phyloP scores from a whole-genome alignment of 1,140 invertebrate species.

The Phocides pigmalion region DNA sequence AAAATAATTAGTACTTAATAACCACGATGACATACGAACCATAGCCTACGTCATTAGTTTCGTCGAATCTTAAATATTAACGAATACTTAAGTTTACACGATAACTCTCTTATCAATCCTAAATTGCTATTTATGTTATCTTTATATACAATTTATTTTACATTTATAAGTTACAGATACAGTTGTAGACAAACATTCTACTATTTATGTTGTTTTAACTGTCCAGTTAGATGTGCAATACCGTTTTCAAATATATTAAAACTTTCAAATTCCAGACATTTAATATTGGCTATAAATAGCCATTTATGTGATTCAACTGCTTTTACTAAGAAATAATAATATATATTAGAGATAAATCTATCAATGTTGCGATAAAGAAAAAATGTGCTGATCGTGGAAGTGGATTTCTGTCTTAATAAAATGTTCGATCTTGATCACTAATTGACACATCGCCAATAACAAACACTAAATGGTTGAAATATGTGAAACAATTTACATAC shows the following conservation, averaged over 20 bases:
- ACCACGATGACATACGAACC: too few relatives aligned
- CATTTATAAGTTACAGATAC: neutral
- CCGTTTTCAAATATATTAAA: slow-evolving; percentile 1
- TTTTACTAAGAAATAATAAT: neutral
- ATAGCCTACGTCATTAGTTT: neutral
- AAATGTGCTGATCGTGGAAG: too few relatives aligned
- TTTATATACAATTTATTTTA: neutral
- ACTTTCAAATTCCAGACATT: neutral
- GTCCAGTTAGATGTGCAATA: neutral
- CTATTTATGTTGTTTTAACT: neutral
- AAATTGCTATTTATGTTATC: neutral
- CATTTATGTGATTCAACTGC: neutral
- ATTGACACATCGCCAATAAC: neutral
- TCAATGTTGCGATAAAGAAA: too few relatives aligned
- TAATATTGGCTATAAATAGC: neutral
- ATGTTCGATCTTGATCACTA: too few relatives aligned
- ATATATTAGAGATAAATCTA: neutral
- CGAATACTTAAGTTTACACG: neutral
- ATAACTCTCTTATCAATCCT: neutral
- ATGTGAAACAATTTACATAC: slow-evolving; percentile 19
- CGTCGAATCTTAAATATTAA: slow-evolving; percentile 2
- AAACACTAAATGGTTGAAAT: slow-evolving; percentile 4
- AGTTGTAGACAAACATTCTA: neutral
- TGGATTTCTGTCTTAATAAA: too few relatives aligned
- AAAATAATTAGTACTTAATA: too few relatives aligned